These are phyloP conservation scores for Lontra canadensis DNA, from an alignment of 2,113 vertebrate species.

Conservation along the genomic window DNA sequence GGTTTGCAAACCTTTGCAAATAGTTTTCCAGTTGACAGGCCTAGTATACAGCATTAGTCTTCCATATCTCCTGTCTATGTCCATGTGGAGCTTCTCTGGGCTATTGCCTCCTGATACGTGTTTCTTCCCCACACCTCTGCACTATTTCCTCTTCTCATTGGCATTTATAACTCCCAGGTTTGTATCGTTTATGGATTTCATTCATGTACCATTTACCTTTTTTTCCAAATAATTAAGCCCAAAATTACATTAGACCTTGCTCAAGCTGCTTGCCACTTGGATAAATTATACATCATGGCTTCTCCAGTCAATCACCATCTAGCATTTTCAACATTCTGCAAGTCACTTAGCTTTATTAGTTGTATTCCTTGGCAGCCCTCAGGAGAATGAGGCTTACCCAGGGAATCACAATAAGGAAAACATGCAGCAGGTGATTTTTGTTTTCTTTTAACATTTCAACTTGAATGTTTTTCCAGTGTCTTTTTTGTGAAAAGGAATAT, in stretches of 20 bases:
- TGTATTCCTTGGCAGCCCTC: conserved; percentile 5
- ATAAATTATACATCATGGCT: conserved; percentile 44
- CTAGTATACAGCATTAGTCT: neutral
- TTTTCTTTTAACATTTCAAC: conserved; percentile 6
- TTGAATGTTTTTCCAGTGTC: neutral
- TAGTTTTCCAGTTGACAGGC: neutral
- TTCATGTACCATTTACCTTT: conserved; percentile 71
- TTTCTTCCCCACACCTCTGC: neutral
- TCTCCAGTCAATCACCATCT: conserved; percentile 34
- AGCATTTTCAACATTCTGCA: neutral
- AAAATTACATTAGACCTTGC: conserved; percentile 69
- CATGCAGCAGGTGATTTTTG: neutral
- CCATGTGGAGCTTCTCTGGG: neutral
- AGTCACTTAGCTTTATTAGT: neutral
- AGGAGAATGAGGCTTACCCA: neutral
- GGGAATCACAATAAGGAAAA: conserved; percentile 35
- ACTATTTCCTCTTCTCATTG: neutral
- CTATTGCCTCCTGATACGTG: neutral
- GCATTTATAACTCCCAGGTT: conserved; percentile 59
- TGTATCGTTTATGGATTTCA: conserved; percentile 53
- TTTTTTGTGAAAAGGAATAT: neutral
- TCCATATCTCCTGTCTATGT: neutral
- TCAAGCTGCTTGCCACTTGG: conserved; percentile 57
- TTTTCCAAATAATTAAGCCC: conserved; percentile 73
- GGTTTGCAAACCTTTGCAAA: neutral